Percentiles rank a stretch among this genome's conserved stretches.
Evolutionary conservation across 30 jellyfish, hydroid and myxozoan species (phyloP).

Genomic region (Nemopilema nomurai): DNA sequence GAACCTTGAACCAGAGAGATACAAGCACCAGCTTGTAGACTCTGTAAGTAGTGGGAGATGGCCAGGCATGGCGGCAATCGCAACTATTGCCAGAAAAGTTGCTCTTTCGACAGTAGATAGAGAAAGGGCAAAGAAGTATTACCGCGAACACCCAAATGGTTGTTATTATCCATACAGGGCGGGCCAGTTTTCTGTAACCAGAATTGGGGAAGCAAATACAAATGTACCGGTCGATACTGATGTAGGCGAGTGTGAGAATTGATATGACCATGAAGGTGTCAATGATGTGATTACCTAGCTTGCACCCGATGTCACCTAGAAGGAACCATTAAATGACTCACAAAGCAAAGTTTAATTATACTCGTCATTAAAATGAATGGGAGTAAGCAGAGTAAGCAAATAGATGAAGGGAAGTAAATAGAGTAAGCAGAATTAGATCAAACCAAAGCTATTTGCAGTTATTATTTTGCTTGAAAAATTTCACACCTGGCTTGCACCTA

Average conservation of each 20-base stretch:
- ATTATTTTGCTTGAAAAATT: too few species aligned
- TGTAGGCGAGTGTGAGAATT: slow-evolving; percentile 33
- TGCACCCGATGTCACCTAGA: slow-evolving; percentile 57
- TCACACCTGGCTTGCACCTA: too few species aligned
- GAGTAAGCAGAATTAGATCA: too few species aligned
- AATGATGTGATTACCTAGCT: not conserved
- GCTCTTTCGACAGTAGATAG: slow-evolving; percentile 16
- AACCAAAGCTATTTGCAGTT: too few species aligned
- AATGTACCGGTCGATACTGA: slow-evolving; percentile 46
- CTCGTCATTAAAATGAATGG: too few species aligned
- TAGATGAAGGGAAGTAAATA: too few species aligned
- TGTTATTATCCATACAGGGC: slow-evolving; percentile 13
- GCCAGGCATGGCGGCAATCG: slow-evolving; percentile 46
- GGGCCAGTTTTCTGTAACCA: not conserved
- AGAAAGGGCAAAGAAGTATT: slow-evolving; percentile 11
- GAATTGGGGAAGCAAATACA: slow-evolving; percentile 26
- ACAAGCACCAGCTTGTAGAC: slow-evolving; percentile 7
- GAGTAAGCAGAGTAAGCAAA: too few species aligned
- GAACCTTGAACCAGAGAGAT: slow-evolving; percentile 4
- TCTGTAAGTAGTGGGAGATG: not conserved
- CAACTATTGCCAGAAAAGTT: slow-evolving; percentile 2
- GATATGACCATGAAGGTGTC: slow-evolving; percentile 25
- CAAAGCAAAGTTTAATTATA: too few species aligned
- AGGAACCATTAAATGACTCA: too few species aligned
- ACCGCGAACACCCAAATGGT: slow-evolving; percentile 27